Conservation (phyloP, 1,140 invertebrate genomes). For the Panagrolaimus sp. region DNA sequence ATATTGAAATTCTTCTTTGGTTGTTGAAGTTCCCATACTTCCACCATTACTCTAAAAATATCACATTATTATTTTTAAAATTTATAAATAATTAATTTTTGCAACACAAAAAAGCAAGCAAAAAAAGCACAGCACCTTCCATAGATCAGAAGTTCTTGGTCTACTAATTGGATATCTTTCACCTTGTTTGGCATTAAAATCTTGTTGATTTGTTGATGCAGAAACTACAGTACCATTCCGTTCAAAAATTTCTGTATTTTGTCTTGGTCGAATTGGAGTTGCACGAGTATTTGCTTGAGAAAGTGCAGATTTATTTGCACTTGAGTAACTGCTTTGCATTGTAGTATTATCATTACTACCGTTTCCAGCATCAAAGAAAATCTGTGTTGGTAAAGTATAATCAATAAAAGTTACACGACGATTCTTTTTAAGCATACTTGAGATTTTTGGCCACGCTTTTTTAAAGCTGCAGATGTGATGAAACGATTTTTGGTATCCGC, state of each 20-base stretch:
- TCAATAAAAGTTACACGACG: slow-evolving; percentile 11
- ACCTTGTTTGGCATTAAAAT: slow-evolving; percentile 16
- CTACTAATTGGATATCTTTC: slow-evolving; percentile 18
- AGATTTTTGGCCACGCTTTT: slow-evolving; percentile 18
- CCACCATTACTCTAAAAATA: neutral
- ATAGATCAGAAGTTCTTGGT: slow-evolving; percentile 27
- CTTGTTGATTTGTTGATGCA: neutral
- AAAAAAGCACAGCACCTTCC: slow-evolving; percentile 23
- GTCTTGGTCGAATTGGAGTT: slow-evolving; percentile 8
- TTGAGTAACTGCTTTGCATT: slow-evolving; percentile 8
- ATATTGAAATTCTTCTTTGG: slow-evolving; percentile 2
- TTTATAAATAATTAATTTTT: neutral
- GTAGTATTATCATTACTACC: neutral
- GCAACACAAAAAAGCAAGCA: neutral
- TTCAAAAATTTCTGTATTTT: slow-evolving; percentile 4
- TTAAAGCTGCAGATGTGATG: slow-evolving; percentile 24
- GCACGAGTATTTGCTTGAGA: neutral
- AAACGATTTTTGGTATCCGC: slow-evolving; percentile 19
- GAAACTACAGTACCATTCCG: slow-evolving; percentile 2
- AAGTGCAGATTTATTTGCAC: slow-evolving; percentile 4
- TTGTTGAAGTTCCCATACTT: slow-evolving; percentile 5
- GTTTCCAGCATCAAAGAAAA: slow-evolving; percentile 2
- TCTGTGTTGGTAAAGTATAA: slow-evolving; percentile 12
- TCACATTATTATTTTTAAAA: neutral
- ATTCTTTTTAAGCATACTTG: slow-evolving; percentile 10